Evolutionary conservation across 2,797 vertebrate genomes (phyloP), one percentile per base, ranked within the genome.

Genomic region (Cyprinodon diabolis): DNA sequence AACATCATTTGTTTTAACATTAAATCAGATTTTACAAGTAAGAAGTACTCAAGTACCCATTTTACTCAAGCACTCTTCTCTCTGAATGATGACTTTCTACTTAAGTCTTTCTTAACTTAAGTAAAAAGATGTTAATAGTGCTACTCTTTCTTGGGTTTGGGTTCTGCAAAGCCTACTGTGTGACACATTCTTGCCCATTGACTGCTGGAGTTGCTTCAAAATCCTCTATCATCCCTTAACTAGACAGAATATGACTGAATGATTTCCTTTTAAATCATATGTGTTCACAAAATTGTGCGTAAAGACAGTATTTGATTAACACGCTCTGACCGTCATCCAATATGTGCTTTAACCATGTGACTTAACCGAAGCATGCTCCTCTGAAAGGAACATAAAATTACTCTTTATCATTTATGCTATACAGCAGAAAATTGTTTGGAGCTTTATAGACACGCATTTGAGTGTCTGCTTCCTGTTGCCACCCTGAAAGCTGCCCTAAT

Each of bases 391-490:
- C 21, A 69, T n/a, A 23, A 2, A 48, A 23, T 14, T 47, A 14
- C 62, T 65, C 45, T 30, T 17, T 17, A 77, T 77, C 19, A 65
- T 69, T 80, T n/a, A 56, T 40, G 23, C 49, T 68, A 73, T 56
- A 78, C 65, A 49, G 80, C 56, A 52, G 70, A 74, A 68, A 76
- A 84, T 57, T 65, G 74, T 66, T 69, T 80, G 74, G 75, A 78
- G 54, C 74, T 86, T 85, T 69, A 77, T 86, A 73, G 82, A 75
- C 66, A 60, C 62, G 30, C 56, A 77, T 80, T 9, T 60, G 81
- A 86, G 76, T 10, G 77, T 78, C 48, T 71, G 81, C 81, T 86
- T 90, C 87, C 84, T 78, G 81, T 73, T 83, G 82, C 78, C 75
- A 71, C 72, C 68, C 71, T 84, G 81, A 85, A 57, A 82, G 81